Conservation (phyloP, 2,113 vertebrate species). For the Dromaius novaehollandiae region DNA sequence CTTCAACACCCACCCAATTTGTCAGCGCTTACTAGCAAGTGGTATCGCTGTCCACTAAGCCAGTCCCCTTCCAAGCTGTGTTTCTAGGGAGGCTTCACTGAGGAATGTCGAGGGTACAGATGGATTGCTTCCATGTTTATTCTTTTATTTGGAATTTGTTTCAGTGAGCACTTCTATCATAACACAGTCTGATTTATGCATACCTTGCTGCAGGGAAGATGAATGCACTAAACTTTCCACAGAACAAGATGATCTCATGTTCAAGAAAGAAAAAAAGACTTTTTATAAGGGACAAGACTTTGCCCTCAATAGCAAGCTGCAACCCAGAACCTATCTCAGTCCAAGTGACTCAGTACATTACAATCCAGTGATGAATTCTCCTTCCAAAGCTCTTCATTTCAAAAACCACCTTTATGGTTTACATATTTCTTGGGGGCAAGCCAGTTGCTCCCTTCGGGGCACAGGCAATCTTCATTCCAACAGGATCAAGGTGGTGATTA, state of each 20-base stretch:
- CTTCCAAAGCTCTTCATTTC: conserved; percentile 13
- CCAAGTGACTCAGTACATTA: conserved; percentile 12
- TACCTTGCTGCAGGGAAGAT: conserved; percentile 18
- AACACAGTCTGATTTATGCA: conserved; percentile 57
- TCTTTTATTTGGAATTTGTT: conserved; percentile 45
- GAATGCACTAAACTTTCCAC: conserved; percentile 7
- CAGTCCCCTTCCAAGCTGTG: background rate
- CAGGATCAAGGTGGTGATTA: background rate
- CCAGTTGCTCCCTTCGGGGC: background rate
- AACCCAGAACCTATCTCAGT: background rate
- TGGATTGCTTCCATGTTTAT: conserved; percentile 47
- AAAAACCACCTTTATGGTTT: conserved; percentile 2
- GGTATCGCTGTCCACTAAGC: background rate
- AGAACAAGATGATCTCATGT: conserved; percentile 26
- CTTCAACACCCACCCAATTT: background rate
- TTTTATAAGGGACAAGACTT: background rate
- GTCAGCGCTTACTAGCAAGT: background rate
- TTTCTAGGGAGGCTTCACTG: conserved; percentile 1
- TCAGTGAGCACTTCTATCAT: conserved; percentile 40
- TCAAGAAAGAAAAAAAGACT: background rate
- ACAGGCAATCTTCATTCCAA: background rate
- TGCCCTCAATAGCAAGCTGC: background rate
- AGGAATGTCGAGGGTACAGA: conserved; percentile 36
- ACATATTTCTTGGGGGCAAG: background rate
- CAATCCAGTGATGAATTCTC: conserved; percentile 1